Base-by-base conservation (phyloP, 2,113 vertebrate genomes). In the Chionis minor region DNA sequence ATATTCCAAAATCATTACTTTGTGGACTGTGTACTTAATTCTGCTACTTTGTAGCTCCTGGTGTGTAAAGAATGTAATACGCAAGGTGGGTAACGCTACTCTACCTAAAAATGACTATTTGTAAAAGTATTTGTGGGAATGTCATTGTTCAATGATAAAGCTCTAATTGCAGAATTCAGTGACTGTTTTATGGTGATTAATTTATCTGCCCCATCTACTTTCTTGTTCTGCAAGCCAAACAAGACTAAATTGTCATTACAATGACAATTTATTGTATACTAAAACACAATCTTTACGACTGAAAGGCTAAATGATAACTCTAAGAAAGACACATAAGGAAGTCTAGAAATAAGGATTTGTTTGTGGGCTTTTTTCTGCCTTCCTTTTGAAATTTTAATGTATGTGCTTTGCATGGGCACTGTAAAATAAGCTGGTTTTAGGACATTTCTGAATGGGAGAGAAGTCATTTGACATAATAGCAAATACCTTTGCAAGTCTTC, bases 401-500 rank as follows among this genome's bases (percentile, higher is more conserved):
- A n/a, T 28, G n/a, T 65, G n/a, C 54, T 89, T 92, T 93, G 35
- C 30, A 72, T 69, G 24, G 10, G 33, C 21, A 45, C 13, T 35
- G 12, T 62, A 74, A 83, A 92, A 70, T 54, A 73, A 69, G 20
- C 47, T 70, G 51, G 14, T 26, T 78, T 84, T 69, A 81, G 69
- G 77, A 82, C 30, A 27, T 47, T 81, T 93, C 51, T 88, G 66
- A 82, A 85, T 75, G 30, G 49, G 35, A 84, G 75, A 78, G 38
- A 93, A 87, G 35, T 82, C 45, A 55, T 85, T 95, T 93, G 45
- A 35, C 33, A 54, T 81, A 95, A 84, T 59, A 86, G 65, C 69
- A 92, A 92, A 89, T 92, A 81, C 72, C 32, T 92, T 74, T 84
- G 28, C n/a, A 78, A 89, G 26, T 71, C n/a, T 84, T 95, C 83